Percentiles rank a stretch among this genome's conserved stretches.
Conservation (phyloP, 2,888 invertebrate genomes). For the Drosophila bunnanda region DNA sequence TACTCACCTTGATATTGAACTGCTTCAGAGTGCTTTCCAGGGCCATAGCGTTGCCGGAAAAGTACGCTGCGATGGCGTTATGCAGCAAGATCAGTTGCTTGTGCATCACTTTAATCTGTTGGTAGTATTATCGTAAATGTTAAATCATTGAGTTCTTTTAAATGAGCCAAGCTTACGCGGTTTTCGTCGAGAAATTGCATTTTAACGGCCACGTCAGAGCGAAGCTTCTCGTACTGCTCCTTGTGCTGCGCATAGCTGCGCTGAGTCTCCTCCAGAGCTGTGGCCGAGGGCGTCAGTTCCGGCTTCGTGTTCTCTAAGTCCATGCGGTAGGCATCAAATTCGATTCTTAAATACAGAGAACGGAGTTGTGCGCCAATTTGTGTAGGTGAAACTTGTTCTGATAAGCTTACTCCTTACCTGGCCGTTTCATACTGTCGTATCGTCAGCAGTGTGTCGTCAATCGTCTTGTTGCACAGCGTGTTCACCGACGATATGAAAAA, state of each 20-base stretch:
- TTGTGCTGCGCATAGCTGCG: constrained; percentile 93
- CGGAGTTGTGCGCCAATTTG: too few species aligned
- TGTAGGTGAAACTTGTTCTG: not conserved
- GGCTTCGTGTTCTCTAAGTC: constrained; percentile 94
- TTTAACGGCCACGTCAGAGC: constrained; percentile 97
- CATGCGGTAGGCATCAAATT: constrained; percentile 98
- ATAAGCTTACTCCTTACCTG: constrained; percentile 82
- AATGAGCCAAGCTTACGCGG: constrained; percentile 88
- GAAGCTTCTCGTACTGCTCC: constrained; percentile 95
- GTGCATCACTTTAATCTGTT: constrained; percentile 98
- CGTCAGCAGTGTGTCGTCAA: constrained; percentile 94
- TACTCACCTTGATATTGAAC: constrained; percentile 93
- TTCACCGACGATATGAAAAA: constrained; percentile 98
- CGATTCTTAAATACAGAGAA: constrained; percentile 87
- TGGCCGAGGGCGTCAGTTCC: constrained; percentile 85
- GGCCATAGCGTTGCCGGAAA: constrained; percentile 97
- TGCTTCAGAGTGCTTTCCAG: constrained; percentile 97
- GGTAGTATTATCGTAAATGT: not conserved
- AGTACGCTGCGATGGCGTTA: constrained; percentile 98
- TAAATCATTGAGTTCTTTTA: too few species aligned
- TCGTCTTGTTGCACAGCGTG: constrained; percentile 98
- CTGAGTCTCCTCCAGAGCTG: constrained; percentile 93
- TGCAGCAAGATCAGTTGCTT: constrained; percentile 98
- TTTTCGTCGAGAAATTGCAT: constrained; percentile 98
- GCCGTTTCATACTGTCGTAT: constrained; percentile 88